phyloP scores from a whole-genome alignment of 2,888 invertebrate species.

The Blomia tropicalis region DNA sequence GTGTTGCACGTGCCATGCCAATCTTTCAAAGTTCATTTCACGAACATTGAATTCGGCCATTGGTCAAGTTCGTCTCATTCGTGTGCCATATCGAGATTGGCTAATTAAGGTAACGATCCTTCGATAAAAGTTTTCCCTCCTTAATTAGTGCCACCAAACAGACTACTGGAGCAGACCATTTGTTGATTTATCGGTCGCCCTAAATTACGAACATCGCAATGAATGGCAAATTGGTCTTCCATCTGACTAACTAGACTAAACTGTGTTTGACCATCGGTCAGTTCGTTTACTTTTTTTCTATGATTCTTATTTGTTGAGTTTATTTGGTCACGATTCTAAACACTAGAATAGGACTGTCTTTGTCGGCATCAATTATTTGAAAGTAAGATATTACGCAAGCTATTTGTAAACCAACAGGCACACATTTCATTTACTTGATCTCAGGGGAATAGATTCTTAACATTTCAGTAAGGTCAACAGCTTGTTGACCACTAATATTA shows the following conservation, averaged over 20 bases:
- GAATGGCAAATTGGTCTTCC: background rate
- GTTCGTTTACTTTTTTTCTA: background rate
- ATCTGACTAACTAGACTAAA: conserved; percentile 5
- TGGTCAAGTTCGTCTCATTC: background rate
- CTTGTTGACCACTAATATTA: too few relatives aligned
- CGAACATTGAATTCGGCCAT: background rate
- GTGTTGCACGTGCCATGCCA: conserved; percentile 8
- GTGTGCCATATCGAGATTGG: background rate
- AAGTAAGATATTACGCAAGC: conserved; percentile 7
- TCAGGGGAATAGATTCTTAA: background rate
- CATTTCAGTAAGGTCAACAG: background rate
- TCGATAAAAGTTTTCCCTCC: background rate
- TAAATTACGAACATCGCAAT: background rate
- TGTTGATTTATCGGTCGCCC: background rate
- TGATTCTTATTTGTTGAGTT: background rate
- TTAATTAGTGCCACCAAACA: background rate
- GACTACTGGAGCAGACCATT: too few relatives aligned
- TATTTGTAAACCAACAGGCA: background rate
- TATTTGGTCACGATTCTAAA: background rate
- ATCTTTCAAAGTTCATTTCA: background rate
- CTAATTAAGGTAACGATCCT: background rate
- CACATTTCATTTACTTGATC: too few relatives aligned
- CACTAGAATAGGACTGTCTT: too few relatives aligned
- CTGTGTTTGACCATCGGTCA: background rate
- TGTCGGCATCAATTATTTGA: too few relatives aligned